phyloP scores from a whole-genome alignment of 2,113 vertebrate species.

The Oxyura jamaicensis region DNA sequence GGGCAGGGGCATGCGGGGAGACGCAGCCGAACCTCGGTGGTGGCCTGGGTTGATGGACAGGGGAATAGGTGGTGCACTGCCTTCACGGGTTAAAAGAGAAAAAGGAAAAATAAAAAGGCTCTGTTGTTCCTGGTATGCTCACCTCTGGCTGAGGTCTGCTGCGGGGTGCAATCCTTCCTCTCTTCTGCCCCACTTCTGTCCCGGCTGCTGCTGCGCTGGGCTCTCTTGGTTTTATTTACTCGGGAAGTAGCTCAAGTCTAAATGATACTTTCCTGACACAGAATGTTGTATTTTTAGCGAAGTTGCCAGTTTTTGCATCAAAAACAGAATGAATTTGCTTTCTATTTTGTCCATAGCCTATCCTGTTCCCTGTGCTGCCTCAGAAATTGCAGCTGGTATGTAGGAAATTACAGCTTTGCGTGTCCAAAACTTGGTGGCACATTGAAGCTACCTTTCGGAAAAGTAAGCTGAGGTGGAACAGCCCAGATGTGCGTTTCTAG shows the following conservation, averaged over 20 bases:
- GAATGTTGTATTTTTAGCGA: not conserved
- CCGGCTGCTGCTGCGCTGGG: fast-evolving
- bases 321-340: not conserved
- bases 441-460: not conserved
- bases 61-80: not conserved
- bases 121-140: not conserved
- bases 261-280: not conserved
- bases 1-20: not conserved
- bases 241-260: not conserved
- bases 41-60: not conserved
- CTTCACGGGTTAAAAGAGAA: not conserved
- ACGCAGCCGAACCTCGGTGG: not conserved
- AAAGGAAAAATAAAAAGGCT: not conserved
- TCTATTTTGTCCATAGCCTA: not conserved
- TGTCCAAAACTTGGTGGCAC: not conserved
- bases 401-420: not conserved
- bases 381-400: not conserved
- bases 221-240: fast-evolving
- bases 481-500: not conserved
- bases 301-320: not conserved
- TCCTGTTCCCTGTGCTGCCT: not conserved
- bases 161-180: not conserved
- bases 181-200: not conserved
- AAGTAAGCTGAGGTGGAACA: not conserved
- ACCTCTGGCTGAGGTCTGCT: fast-evolving